These are phyloP conservation scores for Alectoris magna DNA, from an alignment of 2,797 vertebrate species.

Conservation along the genomic window DNA sequence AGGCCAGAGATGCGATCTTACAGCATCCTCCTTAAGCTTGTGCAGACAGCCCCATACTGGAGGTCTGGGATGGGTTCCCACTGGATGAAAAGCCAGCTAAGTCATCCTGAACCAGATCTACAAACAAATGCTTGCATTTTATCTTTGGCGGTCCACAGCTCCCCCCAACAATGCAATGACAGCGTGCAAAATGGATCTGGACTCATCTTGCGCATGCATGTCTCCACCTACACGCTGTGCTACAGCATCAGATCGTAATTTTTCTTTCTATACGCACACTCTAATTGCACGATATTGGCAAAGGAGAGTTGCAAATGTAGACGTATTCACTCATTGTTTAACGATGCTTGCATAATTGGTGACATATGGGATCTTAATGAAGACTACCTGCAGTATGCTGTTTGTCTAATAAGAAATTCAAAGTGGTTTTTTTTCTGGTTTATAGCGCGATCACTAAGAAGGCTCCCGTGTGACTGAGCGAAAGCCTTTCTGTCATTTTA, in stretches of 20 bases:
- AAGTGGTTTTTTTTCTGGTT: not conserved
- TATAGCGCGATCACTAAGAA: not conserved
- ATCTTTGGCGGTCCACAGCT: not conserved
- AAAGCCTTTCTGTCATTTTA: not conserved
- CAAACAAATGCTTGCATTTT: not conserved
- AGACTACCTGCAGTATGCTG: not conserved
- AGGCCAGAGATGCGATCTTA: not conserved
- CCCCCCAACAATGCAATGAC: fast-evolving
- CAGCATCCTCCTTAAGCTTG: too few species aligned
- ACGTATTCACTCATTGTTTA: not conserved
- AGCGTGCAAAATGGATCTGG: not conserved
- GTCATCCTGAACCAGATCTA: not conserved
- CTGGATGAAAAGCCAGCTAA: not conserved
- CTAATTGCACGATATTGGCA: not conserved
- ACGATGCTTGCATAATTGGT: not conserved
- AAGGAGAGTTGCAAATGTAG: not conserved
- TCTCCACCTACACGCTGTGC: not conserved
- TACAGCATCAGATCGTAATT: not conserved
- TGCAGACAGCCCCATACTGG: not conserved
- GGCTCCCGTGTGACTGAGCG: not conserved
- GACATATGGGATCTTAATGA: not conserved
- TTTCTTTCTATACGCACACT: not conserved
- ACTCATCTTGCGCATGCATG: not conserved
- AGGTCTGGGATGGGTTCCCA: not conserved
- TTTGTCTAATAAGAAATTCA: slow-evolving; percentile 6